Percentiles rank a stretch among this genome's conserved stretches.
Evolutionary conservation across 2,888 invertebrate species (phyloP).

Genomic region (Apodemia duryi): DNA sequence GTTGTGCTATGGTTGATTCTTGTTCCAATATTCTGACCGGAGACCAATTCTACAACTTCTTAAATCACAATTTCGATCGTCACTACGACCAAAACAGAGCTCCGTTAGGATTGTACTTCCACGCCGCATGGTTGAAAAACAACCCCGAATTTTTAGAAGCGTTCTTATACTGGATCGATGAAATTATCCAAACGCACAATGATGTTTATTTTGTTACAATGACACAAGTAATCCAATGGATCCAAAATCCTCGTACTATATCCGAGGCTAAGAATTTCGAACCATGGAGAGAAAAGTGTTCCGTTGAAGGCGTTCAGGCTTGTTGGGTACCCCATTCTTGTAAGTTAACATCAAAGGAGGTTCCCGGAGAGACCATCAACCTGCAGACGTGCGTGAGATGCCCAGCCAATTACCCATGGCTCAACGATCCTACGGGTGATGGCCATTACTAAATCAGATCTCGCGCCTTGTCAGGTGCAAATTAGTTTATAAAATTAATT

Average conservation of each 20-base stretch:
- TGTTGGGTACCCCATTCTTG: slow-evolving; percentile 95
- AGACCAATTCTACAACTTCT: slow-evolving; percentile 96
- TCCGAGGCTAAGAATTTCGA: slow-evolving; percentile 94
- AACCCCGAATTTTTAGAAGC: slow-evolving; percentile 95
- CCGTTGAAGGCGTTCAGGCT: slow-evolving; percentile 89
- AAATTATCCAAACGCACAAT: slow-evolving; percentile 89
- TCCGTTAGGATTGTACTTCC: slow-evolving; percentile 94
- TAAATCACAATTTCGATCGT: slow-evolving; percentile 95
- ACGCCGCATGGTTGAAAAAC: slow-evolving; percentile 95
- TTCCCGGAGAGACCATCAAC: slow-evolving; percentile 96
- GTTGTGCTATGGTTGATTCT: slow-evolving; percentile 96
- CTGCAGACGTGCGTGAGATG: slow-evolving; percentile 95
- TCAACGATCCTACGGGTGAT: slow-evolving; percentile 94
- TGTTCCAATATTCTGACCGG: slow-evolving; percentile 95
- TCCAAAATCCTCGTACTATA: slow-evolving; percentile 92
- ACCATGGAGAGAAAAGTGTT: slow-evolving; percentile 96
- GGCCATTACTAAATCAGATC: slow-evolving; percentile 87
- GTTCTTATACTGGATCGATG: slow-evolving; percentile 96
- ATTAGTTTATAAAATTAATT: slow-evolving; percentile 63
- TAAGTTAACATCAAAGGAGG: slow-evolving; percentile 94
- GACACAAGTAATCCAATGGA: slow-evolving; percentile 98
- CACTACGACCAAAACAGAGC: slow-evolving; percentile 95
- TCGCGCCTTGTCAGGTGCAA: slow-evolving; percentile 63
- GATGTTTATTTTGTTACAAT: slow-evolving; percentile 97
- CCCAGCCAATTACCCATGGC: slow-evolving; percentile 96